phyloP scores from a whole-genome alignment of 1,140 invertebrate species.

The Lysiphlebus fabarum region DNA sequence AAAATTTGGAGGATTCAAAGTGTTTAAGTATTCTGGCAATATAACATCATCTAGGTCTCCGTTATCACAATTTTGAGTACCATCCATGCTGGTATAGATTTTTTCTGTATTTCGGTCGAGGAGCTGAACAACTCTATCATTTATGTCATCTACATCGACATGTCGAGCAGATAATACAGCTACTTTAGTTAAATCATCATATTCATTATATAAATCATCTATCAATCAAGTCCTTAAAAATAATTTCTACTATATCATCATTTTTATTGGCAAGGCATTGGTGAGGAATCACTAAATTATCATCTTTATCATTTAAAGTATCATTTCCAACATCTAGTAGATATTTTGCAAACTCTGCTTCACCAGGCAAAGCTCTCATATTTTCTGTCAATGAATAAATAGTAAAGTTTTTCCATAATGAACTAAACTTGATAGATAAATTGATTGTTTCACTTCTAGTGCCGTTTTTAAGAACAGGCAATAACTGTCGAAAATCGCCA shows the following conservation, averaged over 20 bases:
- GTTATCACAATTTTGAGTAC: too few species aligned
- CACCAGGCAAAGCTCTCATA: constrained; percentile 19
- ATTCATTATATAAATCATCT: constrained; percentile 2
- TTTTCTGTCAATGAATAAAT: constrained; percentile 22
- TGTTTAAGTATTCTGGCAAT: constrained; percentile 21
- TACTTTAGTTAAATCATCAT: constrained; percentile 7
- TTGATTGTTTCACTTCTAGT: constrained; percentile 22
- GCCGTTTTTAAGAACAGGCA: not conserved
- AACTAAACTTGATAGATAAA: constrained; percentile 25
- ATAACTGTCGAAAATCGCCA: constrained; percentile 11
- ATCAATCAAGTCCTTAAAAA: constrained; percentile 7
- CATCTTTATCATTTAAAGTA: constrained; percentile 5
- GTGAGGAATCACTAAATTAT: constrained; percentile 15
- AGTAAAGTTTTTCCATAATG: constrained; percentile 20
- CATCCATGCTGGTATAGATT: not conserved
- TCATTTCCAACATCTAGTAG: constrained; percentile 23
- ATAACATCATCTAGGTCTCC: not conserved
- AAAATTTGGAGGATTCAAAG: constrained; percentile 1
- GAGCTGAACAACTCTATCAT: constrained; percentile 16
- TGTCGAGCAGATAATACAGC: constrained; percentile 21
- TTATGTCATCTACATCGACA: constrained; percentile 22
- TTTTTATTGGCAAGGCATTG: not conserved
- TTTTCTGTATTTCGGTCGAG: constrained; percentile 5
- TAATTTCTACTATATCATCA: constrained; percentile 10
- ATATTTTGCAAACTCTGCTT: constrained; percentile 21